Conservation (phyloP, 2,797 vertebrate genomes). For the Paratrypauchen microcephalus region DNA sequence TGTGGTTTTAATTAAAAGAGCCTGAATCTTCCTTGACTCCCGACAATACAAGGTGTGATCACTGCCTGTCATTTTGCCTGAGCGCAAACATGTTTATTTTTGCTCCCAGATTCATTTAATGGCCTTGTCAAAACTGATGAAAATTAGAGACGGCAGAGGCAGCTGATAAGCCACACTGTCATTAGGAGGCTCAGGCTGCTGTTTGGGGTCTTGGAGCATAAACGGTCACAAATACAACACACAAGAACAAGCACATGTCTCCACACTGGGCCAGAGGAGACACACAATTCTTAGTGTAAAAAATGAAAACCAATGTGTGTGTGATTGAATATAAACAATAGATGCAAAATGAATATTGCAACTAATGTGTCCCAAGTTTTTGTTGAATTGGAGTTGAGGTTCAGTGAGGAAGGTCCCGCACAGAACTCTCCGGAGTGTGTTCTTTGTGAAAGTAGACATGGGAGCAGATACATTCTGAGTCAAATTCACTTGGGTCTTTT, state of each 20-base stretch:
- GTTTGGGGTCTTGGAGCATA: slow-evolving; percentile 57
- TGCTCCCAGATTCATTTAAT: slow-evolving; percentile 72
- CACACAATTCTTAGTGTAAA: not conserved
- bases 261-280: slow-evolving; percentile 25
- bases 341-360: no score
- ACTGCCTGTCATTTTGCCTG: slow-evolving; percentile 72
- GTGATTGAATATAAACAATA: no score
- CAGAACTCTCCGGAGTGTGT: slow-evolving; percentile 5
- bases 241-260: slow-evolving; percentile 30
- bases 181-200: slow-evolving; percentile 64
- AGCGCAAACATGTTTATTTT: slow-evolving; percentile 77
- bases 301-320: no score
- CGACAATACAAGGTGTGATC: slow-evolving; percentile 69
- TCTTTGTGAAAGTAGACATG: slow-evolving; percentile 11
- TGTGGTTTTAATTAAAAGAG: slow-evolving; percentile 69
- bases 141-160: slow-evolving; percentile 72
- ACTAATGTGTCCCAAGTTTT: not conserved
- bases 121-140: slow-evolving; percentile 76
- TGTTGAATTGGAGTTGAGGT: not conserved
- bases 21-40: slow-evolving; percentile 35
- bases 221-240: slow-evolving; percentile 37
- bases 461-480: slow-evolving; percentile 41
- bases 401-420: slow-evolving; percentile 11
- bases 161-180: slow-evolving; percentile 67
- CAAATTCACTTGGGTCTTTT: slow-evolving; percentile 39